Conservation (phyloP, 2,797 vertebrate species). For the Poecile montanus region DNA sequence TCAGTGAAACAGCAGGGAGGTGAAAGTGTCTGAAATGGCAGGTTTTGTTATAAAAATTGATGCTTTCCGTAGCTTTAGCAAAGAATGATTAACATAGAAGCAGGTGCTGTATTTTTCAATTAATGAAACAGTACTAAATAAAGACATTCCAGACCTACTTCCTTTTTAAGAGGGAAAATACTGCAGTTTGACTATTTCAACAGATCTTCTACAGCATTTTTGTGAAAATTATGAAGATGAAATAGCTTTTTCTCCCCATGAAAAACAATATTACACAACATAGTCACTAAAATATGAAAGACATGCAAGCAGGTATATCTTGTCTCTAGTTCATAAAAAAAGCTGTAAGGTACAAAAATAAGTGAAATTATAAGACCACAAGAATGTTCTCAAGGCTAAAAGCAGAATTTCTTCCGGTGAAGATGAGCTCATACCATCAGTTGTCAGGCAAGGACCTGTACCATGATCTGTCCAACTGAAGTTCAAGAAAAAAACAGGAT, state of each 20-base stretch:
- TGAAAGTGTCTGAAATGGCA: neutral
- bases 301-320: neutral
- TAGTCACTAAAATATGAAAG: neutral
- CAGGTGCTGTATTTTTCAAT: neutral
- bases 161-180: neutral
- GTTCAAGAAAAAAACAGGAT: neutral
- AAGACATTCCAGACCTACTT: neutral
- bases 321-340: neutral
- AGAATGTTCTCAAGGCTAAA: neutral
- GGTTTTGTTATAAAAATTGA: constrained; percentile 8
- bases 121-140: neutral
- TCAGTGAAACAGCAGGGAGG: constrained; percentile 5
- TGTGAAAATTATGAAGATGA: neutral
- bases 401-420: neutral
- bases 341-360: neutral
- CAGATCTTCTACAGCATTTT: neutral
- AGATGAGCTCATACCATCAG: neutral
- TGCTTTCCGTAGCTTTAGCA: neutral
- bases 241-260: neutral
- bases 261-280: neutral
- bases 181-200: neutral
- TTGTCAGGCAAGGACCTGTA: neutral
- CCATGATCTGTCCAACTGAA: neutral
- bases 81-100: neutral
- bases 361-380: neutral